A percentile compares a stretch with the other conserved stretches of the same genome.
These are phyloP conservation scores for Thalpophila matura DNA, from an alignment of 2,888 invertebrate genomes.

Conservation along the genomic window DNA sequence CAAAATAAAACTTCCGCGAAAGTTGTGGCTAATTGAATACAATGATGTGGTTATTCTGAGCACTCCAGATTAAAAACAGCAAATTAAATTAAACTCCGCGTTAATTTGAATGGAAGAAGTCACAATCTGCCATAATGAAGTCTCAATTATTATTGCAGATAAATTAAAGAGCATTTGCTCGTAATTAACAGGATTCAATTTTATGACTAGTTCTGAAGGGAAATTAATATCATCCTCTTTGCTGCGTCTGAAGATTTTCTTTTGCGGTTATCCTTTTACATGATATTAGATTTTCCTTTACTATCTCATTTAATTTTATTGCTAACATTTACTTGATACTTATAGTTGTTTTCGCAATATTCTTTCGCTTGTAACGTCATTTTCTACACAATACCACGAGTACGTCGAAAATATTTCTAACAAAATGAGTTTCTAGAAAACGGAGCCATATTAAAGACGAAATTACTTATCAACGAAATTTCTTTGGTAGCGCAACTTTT, in stretches of 20 bases:
- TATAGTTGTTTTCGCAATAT: constrained; percentile 25
- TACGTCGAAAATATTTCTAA: constrained; percentile 4
- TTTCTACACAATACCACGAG: constrained; percentile 12
- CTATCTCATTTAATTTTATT: constrained; percentile 29
- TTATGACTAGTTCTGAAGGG: constrained; percentile 19
- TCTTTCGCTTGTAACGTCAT: constrained; percentile 4
- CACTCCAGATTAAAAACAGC: neutral
- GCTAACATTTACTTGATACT: constrained; percentile 28
- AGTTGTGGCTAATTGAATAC: too few species aligned
- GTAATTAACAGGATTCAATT: constrained; percentile 26
- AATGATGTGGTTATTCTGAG: neutral
- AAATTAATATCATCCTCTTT: constrained; percentile 21
- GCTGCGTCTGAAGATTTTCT: constrained; percentile 16
- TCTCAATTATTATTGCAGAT: constrained; percentile 21
- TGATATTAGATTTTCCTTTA: constrained; percentile 33
- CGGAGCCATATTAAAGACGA: constrained; percentile 41
- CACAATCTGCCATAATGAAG: constrained; percentile 2
- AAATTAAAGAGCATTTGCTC: neutral
- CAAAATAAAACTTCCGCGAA: neutral
- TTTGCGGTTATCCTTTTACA: constrained; percentile 33
- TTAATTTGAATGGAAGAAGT: constrained; percentile 16
- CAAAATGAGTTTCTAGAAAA: constrained; percentile 25
- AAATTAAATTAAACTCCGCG: constrained; percentile 7
- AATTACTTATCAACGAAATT: constrained; percentile 56
- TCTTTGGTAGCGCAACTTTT: constrained; percentile 57